Evolutionary conservation across 1,140 invertebrate species (phyloP).

Genomic region (Aphelenchoides avenae): DNA sequence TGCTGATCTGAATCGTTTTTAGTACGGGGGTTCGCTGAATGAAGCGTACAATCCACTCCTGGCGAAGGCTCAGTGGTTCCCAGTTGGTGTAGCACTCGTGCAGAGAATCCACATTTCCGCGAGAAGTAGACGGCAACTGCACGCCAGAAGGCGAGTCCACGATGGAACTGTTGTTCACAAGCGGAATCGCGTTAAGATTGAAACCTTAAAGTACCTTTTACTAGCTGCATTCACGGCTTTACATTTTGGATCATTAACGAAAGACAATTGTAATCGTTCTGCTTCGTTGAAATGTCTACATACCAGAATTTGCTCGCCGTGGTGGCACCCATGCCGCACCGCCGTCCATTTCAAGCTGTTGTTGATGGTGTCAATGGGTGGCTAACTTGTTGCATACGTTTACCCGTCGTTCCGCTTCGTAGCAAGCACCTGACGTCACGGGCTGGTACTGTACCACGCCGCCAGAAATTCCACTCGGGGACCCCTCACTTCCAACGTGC

Average conservation of each 20-base stretch:
- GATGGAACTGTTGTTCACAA: conserved; percentile 11
- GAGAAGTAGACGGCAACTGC: conserved; percentile 28
- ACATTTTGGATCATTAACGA: too few species aligned
- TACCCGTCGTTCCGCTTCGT: too few species aligned
- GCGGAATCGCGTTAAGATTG: conserved; percentile 1
- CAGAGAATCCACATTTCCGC: conserved; percentile 2
- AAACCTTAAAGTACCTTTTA: too few species aligned
- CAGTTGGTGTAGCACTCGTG: conserved; percentile 50
- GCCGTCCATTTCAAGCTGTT: too few species aligned
- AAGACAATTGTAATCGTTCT: background rate
- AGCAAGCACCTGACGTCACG: conserved; percentile 19
- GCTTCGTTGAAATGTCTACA: background rate
- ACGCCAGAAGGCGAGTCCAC: conserved; percentile 11
- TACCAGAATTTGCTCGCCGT: conserved; percentile 23
- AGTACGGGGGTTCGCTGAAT: background rate
- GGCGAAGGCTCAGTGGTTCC: conserved; percentile 45
- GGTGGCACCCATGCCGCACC: too few species aligned
- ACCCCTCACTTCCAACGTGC: background rate
- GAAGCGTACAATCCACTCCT: conserved; percentile 52
- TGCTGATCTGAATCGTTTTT: conserved; percentile 45
- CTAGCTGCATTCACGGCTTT: too few species aligned
- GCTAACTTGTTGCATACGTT: too few species aligned
- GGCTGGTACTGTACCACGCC: conserved; percentile 8
- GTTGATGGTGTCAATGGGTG: too few species aligned
- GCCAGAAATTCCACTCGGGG: background rate